These are phyloP conservation scores for Pristionchus mayeri DNA, from an alignment of 2,888 invertebrate genomes.

Conservation along the genomic window DNA sequence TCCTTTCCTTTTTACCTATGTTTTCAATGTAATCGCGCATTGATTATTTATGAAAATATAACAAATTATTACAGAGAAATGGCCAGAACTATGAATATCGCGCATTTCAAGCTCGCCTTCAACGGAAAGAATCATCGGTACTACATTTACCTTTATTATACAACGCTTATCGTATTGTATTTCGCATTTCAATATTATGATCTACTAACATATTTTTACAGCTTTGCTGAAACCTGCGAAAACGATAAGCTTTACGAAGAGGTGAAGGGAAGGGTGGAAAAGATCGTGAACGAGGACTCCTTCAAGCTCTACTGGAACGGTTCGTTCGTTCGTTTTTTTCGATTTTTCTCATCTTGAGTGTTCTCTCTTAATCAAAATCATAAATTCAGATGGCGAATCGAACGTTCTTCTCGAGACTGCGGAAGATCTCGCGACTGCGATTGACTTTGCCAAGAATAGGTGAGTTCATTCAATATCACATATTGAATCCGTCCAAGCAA, in stretches of 20 bases:
- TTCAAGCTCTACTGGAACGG: slow-evolving; percentile 12
- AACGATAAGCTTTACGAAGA: not conserved
- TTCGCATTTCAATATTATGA: too few species aligned
- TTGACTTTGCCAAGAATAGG: not conserved
- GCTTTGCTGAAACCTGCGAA: not conserved
- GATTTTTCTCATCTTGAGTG: not conserved
- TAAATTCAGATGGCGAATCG: not conserved
- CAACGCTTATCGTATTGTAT: too few species aligned
- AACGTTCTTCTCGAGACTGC: not conserved
- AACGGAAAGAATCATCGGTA: not conserved
- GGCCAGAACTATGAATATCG: not conserved
- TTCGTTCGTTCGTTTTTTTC: not conserved
- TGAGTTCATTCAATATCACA: not conserved
- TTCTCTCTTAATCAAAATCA: not conserved
- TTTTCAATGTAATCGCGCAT: too few species aligned
- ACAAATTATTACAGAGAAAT: not conserved
- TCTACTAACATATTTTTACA: not conserved
- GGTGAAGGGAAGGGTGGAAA: not conserved
- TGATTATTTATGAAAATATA: too few species aligned
- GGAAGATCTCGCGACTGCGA: not conserved
- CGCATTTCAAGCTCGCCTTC: not conserved
- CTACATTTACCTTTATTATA: not conserved
- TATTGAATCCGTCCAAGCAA: too few species aligned
- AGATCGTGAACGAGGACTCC: not conserved
- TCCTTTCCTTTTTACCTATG: not conserved